These are phyloP conservation scores for Botia kubotai DNA, from an alignment of 2,797 vertebrate species.

Conservation along the genomic window DNA sequence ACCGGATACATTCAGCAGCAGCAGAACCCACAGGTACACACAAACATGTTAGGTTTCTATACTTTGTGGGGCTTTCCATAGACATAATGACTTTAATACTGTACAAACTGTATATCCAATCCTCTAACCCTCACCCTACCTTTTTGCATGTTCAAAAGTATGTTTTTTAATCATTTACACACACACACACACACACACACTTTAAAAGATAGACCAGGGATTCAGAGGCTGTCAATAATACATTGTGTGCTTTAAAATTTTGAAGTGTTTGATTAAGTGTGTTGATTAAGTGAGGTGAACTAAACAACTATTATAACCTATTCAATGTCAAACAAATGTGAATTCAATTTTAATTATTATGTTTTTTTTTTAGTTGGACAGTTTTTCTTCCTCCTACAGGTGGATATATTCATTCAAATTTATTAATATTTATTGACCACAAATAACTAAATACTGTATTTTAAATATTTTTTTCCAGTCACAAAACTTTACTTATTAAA, in stretches of 20 bases:
- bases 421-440: too few species aligned
- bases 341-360: background rate
- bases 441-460: too few species aligned
- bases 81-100: too few species aligned
- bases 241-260: slow-evolving; percentile 22
- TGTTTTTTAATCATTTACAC: too few species aligned
- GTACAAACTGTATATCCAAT: too few species aligned
- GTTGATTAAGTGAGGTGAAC: background rate
- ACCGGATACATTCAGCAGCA: slow-evolving; percentile 90
- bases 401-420: background rate
- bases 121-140: too few species aligned
- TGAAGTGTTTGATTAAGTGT: too few species aligned
- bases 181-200: background rate
- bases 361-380: background rate
- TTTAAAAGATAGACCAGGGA: background rate
- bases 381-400: slow-evolving; percentile 8
- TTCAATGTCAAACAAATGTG: slow-evolving; percentile 23
- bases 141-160: too few species aligned
- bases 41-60: background rate
- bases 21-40: slow-evolving; percentile 86
- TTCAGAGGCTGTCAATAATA: background rate
- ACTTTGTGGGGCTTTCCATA: too few species aligned
- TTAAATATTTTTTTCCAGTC: background rate
- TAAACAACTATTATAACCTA: slow-evolving; percentile 11
- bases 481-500: background rate